Percentiles rank a stretch among this genome's conserved stretches.
phyloP scores from a whole-genome alignment of 1,140 invertebrate species.

The Palaemon carinicauda region DNA sequence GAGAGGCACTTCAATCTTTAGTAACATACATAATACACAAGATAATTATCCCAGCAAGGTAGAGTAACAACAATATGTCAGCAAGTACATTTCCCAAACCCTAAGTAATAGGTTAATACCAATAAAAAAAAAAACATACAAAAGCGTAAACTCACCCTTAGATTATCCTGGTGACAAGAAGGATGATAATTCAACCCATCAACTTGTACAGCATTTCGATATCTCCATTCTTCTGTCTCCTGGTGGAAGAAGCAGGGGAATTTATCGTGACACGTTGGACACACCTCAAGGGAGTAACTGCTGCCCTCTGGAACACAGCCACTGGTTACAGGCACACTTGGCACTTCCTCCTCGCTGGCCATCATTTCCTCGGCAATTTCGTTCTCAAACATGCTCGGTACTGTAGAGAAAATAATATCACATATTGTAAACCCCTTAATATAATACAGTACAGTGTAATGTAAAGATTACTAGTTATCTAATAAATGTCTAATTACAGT shows the following conservation, averaged over 20 bases:
- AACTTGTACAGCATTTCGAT: constrained; percentile 81
- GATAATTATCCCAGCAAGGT: too few relatives aligned
- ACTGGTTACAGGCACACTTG: constrained; percentile 70
- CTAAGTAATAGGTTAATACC: too few relatives aligned
- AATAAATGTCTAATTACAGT: too few relatives aligned
- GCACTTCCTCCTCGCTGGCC: constrained; percentile 65
- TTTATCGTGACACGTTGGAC: constrained; percentile 87
- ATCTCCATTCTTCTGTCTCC: constrained; percentile 95
- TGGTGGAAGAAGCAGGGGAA: constrained; percentile 96
- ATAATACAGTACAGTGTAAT: constrained; percentile 13
- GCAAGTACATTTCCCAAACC: too few relatives aligned
- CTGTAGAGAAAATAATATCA: constrained; percentile 70
- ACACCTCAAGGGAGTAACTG: constrained; percentile 69
- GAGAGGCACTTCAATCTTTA: too few relatives aligned
- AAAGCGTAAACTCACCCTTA: constrained; percentile 71
- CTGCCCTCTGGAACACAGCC: constrained; percentile 32
- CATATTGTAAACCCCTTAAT: constrained; percentile 53
- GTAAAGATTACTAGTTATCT: neutral
- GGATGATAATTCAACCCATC: constrained; percentile 89
- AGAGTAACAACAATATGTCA: too few relatives aligned
- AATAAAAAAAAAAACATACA: too few relatives aligned
- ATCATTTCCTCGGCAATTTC: constrained; percentile 66
- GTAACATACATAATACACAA: too few relatives aligned
- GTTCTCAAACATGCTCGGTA: constrained; percentile 87
- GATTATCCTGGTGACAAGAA: constrained; percentile 85